Evolutionary conservation across 2,113 vertebrate genomes (phyloP), one percentile per base, ranked within the genome.

Genomic region (Mesembrinibis cayennensis): DNA sequence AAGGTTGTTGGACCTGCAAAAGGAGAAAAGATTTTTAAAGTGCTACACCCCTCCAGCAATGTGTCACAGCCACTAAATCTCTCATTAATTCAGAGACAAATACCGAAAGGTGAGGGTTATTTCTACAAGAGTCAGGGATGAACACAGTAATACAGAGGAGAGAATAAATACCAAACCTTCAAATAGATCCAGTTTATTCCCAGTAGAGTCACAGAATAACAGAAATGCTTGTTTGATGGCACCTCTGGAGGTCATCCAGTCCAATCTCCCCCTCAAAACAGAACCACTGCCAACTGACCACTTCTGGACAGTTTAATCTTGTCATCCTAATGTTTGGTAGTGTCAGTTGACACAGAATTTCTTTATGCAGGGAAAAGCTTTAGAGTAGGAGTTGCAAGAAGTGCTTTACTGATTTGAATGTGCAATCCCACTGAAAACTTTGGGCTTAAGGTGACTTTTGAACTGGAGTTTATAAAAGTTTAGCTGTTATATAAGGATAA

Each of bases 1-100:
- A 92, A 13, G 63, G 84, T 21, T 69, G 95, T 8, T 98, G 98
- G 63, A 98, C 97, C 99, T 99, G 87, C 70, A 93, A 70, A 73
- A 82, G 67, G 30, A 94, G 23, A 72, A 38, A 25, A 84, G 20
- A 34, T 22, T 93, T 95, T 80, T 81, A 87, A 87, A 42, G 32
- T 73, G 56, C n/a, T 82, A 44, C 55, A 49, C 5, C 13, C 23
- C 7, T 86, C 36, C 40, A 66, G 16, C 61, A 88, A 2, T 15
- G 23, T 53, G 58, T 29, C 77, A 82, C 30, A 72, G 53, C 16
- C 42, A 44, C n/a, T 71, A 80, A 55, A 63, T 23, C 29, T 32
- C 44, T 42, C 25, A 65, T 18, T 80, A 65, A 88, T n/a, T 78
- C 47, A 87, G 44, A 89, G 23, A 32, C 32, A 82, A 87, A 66